Evolutionary conservation across 2,888 invertebrate genomes (phyloP), one percentile per base, ranked within the genome.

Genomic region (Mongoloraphidia duomilia): DNA sequence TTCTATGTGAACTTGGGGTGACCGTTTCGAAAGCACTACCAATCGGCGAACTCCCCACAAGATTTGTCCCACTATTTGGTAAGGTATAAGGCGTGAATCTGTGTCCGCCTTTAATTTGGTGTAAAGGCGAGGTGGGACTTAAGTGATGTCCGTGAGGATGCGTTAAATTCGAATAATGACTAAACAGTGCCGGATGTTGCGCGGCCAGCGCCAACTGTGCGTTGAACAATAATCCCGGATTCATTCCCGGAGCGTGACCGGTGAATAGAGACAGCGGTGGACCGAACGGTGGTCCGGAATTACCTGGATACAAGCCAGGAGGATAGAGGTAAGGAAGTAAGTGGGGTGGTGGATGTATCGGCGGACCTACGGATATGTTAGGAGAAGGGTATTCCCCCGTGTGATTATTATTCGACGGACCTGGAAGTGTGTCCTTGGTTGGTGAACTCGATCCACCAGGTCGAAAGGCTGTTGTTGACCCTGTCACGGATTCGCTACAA

Each of bases 331-430:
- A 94, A 57, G 94, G 93, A 63, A 94, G 73, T 63, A 88, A 75
- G 67, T 83, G 84, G 36, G 89, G 82, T 46, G 91, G 90, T 42
- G 92, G 91, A 63, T 93, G 93, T 43, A 92, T 84, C 42, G 92
- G 92, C 39, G 93, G 93, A 46, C 93, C 94, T 39, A 94, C 85
- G 35, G 91, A 91, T 54, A 93, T 92, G 71, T 94, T 94, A 14
- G 93, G 93, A 54, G 89, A 83, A 1, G 90, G 90, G 56, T 86
- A 86, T 50, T 69, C 69, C 60, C 77, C 67, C 59, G 73, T 57
- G 56, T 79, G 69, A 51, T 72, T 60, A 55, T 62, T 58, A 44
- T 65, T 58, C 55, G 77, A 78, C n/a, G 79, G 76, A 1, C 77
- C 75, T 26, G 69, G 66, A 17, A 59, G 60, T 49, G 58, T 60